These are phyloP conservation scores for Parapsyche elsis DNA, from an alignment of 1,140 invertebrate species.

Conservation along the genomic window DNA sequence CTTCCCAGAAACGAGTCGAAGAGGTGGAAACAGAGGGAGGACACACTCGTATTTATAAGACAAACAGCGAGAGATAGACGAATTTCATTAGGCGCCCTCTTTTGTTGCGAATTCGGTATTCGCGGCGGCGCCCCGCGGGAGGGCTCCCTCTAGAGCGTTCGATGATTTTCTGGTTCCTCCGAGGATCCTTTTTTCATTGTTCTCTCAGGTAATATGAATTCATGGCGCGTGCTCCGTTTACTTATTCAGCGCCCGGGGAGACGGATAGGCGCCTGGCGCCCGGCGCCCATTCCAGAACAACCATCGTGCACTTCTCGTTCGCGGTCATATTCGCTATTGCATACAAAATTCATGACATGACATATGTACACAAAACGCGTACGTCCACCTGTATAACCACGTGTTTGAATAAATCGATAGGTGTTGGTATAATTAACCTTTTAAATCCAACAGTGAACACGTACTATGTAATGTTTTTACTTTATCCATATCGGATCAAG, in stretches of 20 bases:
- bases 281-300: background rate
- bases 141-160: constrained; percentile 20
- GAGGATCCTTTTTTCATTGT: constrained; percentile 38
- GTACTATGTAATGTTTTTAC: too few relatives aligned
- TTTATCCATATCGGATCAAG: too few relatives aligned
- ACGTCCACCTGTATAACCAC: too few relatives aligned
- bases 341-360: constrained; percentile 15
- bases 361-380: background rate
- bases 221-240: constrained; percentile 36
- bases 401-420: too few relatives aligned
- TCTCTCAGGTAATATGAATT: constrained; percentile 42
- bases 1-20: background rate
- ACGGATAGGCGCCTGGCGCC: background rate
- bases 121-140: background rate
- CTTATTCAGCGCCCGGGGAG: constrained; percentile 34
- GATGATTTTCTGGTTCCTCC: constrained; percentile 24
- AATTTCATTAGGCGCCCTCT: constrained; percentile 34
- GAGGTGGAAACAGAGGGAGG: background rate
- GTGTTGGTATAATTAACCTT: too few relatives aligned
- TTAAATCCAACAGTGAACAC: too few relatives aligned
- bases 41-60: constrained; percentile 7
- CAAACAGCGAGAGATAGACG: background rate
- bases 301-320: background rate
- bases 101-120: constrained; percentile 35
- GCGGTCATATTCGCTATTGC: too few relatives aligned